phyloP scores from a whole-genome alignment of 1,140 invertebrate species.

The Listronotus oregonensis region DNA sequence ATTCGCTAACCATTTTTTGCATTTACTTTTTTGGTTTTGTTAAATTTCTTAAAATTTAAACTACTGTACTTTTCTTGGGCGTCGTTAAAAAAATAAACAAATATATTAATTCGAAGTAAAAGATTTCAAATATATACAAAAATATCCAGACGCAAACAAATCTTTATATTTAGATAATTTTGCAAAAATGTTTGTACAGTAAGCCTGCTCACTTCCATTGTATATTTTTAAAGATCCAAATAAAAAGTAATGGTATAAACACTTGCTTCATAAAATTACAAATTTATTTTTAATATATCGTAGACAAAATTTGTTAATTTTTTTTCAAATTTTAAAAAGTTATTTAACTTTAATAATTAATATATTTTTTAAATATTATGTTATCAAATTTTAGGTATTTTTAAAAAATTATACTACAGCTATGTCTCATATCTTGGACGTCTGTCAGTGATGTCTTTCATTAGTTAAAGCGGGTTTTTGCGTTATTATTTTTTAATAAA shows the following conservation, averaged over 20 bases:
- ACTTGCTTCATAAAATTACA: constrained; percentile 1
- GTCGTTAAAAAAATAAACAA: no score
- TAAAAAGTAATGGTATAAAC: constrained; percentile 3
- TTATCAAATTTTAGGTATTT: background rate
- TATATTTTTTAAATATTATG: background rate
- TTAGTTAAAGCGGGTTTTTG: constrained; percentile 7
- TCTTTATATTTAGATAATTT: constrained; percentile 23
- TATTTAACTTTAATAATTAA: background rate
- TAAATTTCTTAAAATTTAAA: no score
- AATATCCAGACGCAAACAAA: constrained; percentile 10
- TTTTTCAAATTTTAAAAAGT: no score
- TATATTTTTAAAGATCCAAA: constrained; percentile 16
- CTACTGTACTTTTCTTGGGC: no score
- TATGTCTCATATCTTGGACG: background rate
- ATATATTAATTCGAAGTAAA: background rate
- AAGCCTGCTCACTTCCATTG: constrained; percentile 10
- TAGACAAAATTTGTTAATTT: no score
- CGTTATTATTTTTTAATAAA: constrained; percentile 31
- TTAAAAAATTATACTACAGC: no score
- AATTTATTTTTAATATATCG: background rate
- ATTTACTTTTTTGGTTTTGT: no score
- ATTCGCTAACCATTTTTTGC: no score
- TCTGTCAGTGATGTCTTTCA: constrained; percentile 28
- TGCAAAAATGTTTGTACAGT: constrained; percentile 22
- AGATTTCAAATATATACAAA: constrained; percentile 8